These are phyloP conservation scores for Scortum barcoo DNA, from an alignment of 2,113 vertebrate species.

Conservation along the genomic window DNA sequence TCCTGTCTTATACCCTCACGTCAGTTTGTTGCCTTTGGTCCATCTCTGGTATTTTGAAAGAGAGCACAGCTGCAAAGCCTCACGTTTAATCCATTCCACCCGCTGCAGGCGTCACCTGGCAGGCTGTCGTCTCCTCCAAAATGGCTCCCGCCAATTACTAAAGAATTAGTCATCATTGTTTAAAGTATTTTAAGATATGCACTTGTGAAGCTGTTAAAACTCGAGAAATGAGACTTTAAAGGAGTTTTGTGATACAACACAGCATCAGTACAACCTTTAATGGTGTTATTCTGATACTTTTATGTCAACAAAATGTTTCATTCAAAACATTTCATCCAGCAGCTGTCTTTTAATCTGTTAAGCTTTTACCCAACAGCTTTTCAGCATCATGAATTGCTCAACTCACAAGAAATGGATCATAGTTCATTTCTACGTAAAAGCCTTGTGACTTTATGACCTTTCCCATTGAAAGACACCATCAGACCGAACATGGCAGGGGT, in stretches of 20 bases:
- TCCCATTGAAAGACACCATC: not conserved
- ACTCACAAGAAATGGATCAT: not conserved
- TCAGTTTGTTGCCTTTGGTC: conserved; percentile 65
- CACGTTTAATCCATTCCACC: not conserved
- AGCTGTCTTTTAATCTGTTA: not conserved
- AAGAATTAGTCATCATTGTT: not conserved
- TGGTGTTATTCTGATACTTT: not conserved
- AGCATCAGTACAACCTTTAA: not conserved
- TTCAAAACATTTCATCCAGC: not conserved
- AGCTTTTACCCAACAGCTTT: not conserved
- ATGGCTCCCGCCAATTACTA: conserved; percentile 19
- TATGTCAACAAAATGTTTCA: not conserved
- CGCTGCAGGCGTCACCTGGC: conserved; percentile 33
- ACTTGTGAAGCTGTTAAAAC: not conserved
- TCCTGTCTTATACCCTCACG: conserved; percentile 45
- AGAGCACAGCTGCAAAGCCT: conserved; percentile 56
- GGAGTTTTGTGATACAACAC: not conserved
- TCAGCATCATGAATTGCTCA: not conserved
- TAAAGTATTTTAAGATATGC: not conserved
- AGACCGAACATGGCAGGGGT: not conserved
- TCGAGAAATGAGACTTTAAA: not conserved
- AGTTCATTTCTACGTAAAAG: not conserved
- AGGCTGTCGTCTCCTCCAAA: not conserved
- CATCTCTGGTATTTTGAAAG: conserved; percentile 48
- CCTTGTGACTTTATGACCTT: not conserved